Conservation (phyloP, 2,113 vertebrate genomes). For the Conger conger region DNA sequence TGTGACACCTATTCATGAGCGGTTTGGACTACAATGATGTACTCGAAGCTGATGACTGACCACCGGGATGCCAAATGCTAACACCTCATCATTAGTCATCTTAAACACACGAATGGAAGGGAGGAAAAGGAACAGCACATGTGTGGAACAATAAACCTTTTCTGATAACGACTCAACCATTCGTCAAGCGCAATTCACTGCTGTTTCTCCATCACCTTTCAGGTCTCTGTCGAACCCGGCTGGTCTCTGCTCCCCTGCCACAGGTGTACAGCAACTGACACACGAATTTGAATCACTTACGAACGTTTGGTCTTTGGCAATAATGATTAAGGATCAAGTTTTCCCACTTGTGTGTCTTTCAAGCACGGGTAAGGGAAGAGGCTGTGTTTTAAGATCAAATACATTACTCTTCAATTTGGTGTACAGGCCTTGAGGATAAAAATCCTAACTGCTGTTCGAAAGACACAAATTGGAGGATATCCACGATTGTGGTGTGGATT, state of each 20-base stretch:
- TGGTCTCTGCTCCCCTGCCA: neutral
- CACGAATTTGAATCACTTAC: neutral
- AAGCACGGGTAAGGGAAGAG: neutral
- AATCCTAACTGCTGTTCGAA: neutral
- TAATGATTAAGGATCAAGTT: neutral
- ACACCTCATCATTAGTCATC: neutral
- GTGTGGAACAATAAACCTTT: neutral
- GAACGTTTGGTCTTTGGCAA: neutral
- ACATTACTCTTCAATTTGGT: neutral
- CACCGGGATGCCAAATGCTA: neutral
- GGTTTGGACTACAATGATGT: neutral
- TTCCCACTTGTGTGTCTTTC: neutral
- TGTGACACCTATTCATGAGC: neutral
- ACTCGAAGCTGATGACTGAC: neutral
- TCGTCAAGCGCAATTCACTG: neutral
- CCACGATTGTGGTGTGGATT: slow-evolving; percentile 14
- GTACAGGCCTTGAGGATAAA: neutral
- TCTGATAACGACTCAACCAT: neutral
- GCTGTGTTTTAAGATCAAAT: neutral
- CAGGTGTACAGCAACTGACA: neutral
- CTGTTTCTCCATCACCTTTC: neutral
- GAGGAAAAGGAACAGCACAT: neutral
- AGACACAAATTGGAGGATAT: neutral
- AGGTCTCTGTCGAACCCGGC: neutral
- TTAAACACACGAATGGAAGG: neutral